These are phyloP conservation scores for Labia minor DNA, from an alignment of 2,888 invertebrate species.

Conservation along the genomic window DNA sequence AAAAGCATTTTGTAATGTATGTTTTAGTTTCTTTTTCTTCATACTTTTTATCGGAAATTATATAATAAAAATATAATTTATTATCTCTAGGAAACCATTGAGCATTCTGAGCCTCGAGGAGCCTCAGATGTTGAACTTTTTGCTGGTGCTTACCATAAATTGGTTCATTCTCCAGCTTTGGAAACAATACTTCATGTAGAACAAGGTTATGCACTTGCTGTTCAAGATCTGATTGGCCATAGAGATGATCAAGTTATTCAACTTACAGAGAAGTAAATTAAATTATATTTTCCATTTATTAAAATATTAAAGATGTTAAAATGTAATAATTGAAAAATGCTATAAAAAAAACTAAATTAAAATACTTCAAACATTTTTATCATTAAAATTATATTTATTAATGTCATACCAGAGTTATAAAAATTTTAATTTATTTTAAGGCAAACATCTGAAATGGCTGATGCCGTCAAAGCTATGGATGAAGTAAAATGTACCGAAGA, in stretches of 20 bases:
- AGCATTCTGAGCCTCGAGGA: constrained; percentile 70
- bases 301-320: no score
- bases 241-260: constrained; percentile 61
- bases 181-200: constrained; percentile 82
- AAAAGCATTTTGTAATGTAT: constrained; percentile 56
- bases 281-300: constrained; percentile 14
- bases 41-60: no score
- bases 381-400: no score
- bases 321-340: no score
- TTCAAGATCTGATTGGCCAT: constrained; percentile 58
- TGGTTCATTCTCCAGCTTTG: constrained; percentile 75
- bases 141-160: constrained; percentile 69
- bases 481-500: constrained; percentile 60
- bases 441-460: constrained; percentile 82
- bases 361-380: no score
- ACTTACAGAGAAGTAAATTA: constrained; percentile 49
- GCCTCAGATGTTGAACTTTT: constrained; percentile 78
- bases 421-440: constrained; percentile 36
- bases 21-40: constrained; percentile 23
- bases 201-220: constrained; percentile 71
- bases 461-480: constrained; percentile 68
- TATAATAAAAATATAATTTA: no score
- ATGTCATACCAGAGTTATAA: no score
- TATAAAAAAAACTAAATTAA: no score
- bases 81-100: constrained; percentile 61